phyloP scores from a whole-genome alignment of 2,113 vertebrate genomes.

The Chaetorhynchus papuensis region DNA sequence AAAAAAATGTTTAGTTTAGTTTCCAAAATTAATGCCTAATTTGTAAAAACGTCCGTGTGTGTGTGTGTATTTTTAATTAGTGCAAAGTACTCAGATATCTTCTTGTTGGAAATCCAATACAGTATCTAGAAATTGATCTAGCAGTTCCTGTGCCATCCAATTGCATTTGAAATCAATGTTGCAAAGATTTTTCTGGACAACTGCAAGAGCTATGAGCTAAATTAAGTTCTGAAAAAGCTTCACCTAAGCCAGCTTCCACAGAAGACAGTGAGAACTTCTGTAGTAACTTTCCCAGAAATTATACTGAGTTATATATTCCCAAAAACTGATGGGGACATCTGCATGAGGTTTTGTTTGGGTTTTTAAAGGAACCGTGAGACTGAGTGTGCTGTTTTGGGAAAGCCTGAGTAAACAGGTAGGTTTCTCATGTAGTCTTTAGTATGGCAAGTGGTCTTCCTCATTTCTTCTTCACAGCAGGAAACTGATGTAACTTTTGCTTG shows the following conservation, averaged over 20 bases:
- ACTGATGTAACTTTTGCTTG: not conserved
- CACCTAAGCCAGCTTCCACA: not conserved
- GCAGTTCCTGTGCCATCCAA: not conserved
- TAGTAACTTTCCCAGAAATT: not conserved
- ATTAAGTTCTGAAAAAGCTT: not conserved
- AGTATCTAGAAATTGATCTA: not conserved
- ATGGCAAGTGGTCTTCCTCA: not conserved
- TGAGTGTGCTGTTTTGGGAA: not conserved
- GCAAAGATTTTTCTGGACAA: constrained; percentile 19
- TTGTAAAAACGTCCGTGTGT: not conserved
- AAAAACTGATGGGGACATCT: not conserved
- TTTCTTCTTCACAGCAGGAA: not conserved
- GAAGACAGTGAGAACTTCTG: not conserved
- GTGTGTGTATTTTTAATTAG: not conserved
- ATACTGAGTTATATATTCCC: not conserved
- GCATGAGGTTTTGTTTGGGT: not conserved
- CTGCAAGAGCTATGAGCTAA: not conserved
- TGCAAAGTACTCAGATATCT: not conserved
- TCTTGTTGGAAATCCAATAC: not conserved
- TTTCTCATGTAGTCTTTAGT: not conserved
- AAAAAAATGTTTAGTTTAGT: not conserved
- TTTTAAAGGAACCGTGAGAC: not conserved
- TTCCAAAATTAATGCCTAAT: not conserved
- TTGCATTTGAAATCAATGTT: not conserved
- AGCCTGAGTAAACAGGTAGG: not conserved